phyloP scores from a whole-genome alignment of 2,113 vertebrate species.

The human region DNA sequence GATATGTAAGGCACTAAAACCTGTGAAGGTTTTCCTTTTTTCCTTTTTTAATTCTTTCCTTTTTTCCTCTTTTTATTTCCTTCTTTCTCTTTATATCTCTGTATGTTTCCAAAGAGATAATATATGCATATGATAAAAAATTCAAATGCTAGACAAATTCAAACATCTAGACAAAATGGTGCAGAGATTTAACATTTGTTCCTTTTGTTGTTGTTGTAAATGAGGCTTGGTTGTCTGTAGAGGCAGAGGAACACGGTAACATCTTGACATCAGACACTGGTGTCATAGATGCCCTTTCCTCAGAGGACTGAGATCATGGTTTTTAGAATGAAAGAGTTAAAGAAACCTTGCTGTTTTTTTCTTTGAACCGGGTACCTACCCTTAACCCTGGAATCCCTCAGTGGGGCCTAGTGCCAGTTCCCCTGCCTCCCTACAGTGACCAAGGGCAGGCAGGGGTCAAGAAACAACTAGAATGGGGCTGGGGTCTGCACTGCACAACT shows the following conservation, averaged over 20 bases:
- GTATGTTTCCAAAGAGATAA: background rate
- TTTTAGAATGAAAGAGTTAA: background rate
- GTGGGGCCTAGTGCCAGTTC: background rate
- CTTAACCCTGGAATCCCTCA: background rate
- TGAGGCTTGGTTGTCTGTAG: background rate
- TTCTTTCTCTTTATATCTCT: background rate
- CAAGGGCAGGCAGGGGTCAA: background rate
- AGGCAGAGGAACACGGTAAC: background rate
- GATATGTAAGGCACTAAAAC: background rate
- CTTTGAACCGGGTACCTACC: no score
- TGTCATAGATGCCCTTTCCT: background rate
- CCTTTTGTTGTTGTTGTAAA: background rate
- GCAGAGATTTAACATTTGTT: no score
- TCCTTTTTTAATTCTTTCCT: background rate
- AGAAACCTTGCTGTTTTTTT: background rate
- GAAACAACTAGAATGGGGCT: background rate
- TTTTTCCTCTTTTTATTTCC: no score
- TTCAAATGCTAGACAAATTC: background rate
- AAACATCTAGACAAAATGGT: no score
- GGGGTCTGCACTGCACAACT: background rate
- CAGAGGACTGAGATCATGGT: background rate
- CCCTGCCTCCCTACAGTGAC: background rate
- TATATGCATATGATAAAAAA: background rate
- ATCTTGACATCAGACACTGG: background rate
- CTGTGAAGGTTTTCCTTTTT: background rate